Conservation (phyloP, 2,888 invertebrate genomes). For the Minunthozetes semirufus region DNA sequence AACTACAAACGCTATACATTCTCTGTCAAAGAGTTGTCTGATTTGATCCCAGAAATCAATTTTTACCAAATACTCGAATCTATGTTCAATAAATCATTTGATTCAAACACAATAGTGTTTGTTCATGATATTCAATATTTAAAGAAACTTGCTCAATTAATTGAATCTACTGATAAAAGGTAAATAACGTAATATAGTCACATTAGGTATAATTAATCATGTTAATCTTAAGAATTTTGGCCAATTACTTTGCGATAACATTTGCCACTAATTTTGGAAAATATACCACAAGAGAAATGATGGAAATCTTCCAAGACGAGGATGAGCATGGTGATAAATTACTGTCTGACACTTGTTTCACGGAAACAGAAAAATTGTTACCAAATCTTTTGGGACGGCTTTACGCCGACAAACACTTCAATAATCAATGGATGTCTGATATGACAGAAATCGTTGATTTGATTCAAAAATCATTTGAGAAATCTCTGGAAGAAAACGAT, state of each 20-base stretch:
- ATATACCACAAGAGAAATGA: conserved; percentile 25
- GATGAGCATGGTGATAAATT: background rate
- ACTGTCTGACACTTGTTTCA: conserved; percentile 8
- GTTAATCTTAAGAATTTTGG: background rate
- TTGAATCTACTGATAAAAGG: background rate
- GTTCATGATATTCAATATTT: conserved; percentile 10
- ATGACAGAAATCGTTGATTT: conserved; percentile 46
- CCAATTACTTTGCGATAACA: conserved; percentile 16
- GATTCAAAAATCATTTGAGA: conserved; percentile 47
- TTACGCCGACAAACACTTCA: conserved; percentile 32
- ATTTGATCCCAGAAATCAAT: too few species aligned
- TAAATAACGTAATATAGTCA: too few species aligned
- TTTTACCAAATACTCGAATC: too few species aligned
- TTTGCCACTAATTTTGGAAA: background rate
- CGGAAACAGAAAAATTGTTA: background rate
- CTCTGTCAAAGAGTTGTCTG: too few species aligned
- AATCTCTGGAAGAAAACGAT: conserved; percentile 46
- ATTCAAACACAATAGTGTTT: background rate
- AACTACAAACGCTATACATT: too few species aligned
- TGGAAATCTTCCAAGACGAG: background rate
- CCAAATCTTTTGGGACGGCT: conserved; percentile 28
- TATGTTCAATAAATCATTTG: too few species aligned
- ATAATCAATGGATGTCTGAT: conserved; percentile 6
- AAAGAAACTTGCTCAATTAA: background rate
- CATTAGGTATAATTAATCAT: too few species aligned